Base-by-base conservation (phyloP, 2,888 invertebrate genomes). In the Odiellus spinosus region DNA sequence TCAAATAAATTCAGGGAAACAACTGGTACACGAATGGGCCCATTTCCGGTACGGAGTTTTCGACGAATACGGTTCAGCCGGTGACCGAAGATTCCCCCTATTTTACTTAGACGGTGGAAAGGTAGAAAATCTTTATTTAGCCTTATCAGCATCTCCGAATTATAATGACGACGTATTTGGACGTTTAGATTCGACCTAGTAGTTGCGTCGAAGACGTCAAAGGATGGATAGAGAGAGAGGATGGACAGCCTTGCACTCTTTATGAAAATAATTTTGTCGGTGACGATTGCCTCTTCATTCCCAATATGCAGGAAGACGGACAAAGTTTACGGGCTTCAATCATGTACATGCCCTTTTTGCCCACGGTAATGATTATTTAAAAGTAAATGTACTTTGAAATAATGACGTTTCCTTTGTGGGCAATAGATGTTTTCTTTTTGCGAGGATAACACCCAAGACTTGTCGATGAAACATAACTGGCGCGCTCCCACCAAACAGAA, bases 401-500 rank as follows among this genome's bases (percentile, higher is more conserved):
- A 26, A 4, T 6, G 5, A 26, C 8, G 26, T 26, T 26, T 26
- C 26, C 8, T 8, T 4, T 26, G 8, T 8, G 8, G 26, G 26
- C 8, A n/a, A n/a, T 26, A 8, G 26, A 26, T 6, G 26, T 26
- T 26, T 26, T 26, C 8, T n/a, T n/a, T n/a, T n/a, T n/a, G n/a
- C n/a, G n/a, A n/a, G n/a, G n/a, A n/a, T n/a, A n/a, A n/a, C n/a
- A n/a, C 5, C 26, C 26, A 6, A 26, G 26, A 77, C 60, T 74
- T 39, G 43, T 14, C n/a, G 46, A 45, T n/a, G 17, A 75, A 67
- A 33, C 77, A 78, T 63, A 74, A 77, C 59, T 65, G 68, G 3
- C 70, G 72, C 50, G 73, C 76, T 0, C 77, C 77, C 0, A 77
- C 76, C 17, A 76, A 76, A 62, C 78, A 78, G 52, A 78, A 77